A percentile compares a stretch with the other conserved stretches of the same genome.
These are phyloP conservation scores for Morpho deidamia DNA, from an alignment of 2,888 invertebrate genomes.

Conservation along the genomic window DNA sequence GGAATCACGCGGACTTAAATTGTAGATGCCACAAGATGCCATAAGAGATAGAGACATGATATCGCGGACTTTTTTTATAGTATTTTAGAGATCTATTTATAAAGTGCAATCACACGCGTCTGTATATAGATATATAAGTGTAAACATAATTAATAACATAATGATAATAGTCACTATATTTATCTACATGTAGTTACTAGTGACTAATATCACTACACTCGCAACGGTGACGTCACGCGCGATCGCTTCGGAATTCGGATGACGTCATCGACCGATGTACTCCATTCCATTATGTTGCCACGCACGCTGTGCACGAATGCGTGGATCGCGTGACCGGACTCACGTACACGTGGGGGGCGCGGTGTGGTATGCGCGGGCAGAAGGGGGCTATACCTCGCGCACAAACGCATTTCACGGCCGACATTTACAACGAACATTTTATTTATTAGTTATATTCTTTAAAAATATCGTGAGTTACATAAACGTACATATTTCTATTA, in stretches of 20 bases:
- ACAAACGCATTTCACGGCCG: background rate
- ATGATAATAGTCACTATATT: too few species aligned
- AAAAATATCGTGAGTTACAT: too few species aligned
- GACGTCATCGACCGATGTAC: background rate
- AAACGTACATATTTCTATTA: too few species aligned
- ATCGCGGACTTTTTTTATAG: too few species aligned
- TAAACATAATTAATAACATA: too few species aligned
- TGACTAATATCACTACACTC: background rate
- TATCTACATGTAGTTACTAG: too few species aligned
- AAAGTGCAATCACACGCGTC: too few species aligned
- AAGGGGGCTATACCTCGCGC: background rate
- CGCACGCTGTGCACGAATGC: background rate
- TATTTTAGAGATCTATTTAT: too few species aligned
- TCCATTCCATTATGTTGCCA: background rate
- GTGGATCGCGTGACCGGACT: background rate
- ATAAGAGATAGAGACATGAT: too few species aligned
- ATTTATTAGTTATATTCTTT: background rate
- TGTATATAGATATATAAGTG: too few species aligned
- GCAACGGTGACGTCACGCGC: background rate
- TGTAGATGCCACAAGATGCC: too few species aligned
- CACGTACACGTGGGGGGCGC: background rate
- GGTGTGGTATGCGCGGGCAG: background rate
- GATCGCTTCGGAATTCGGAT: background rate
- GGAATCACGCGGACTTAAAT: too few species aligned
- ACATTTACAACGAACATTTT: background rate